Conservation (phyloP, 1,140 invertebrate species). For the Cataglyphis hispanica region DNA sequence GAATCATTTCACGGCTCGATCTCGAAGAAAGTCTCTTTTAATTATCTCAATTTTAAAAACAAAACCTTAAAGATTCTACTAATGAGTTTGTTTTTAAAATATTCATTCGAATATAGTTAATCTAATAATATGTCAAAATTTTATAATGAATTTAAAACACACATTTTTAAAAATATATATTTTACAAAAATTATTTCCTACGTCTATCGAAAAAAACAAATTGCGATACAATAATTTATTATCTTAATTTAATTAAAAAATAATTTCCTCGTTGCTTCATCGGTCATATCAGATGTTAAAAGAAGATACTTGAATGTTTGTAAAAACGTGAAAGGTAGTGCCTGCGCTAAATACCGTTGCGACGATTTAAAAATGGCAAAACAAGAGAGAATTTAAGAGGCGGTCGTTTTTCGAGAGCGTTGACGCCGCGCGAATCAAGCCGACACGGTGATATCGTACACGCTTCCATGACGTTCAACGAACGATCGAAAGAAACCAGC, state of each 20-base stretch:
- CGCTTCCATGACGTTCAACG: constrained; percentile 60
- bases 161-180: not conserved
- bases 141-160: not conserved
- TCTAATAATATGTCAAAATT: not conserved
- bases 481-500: constrained; percentile 33
- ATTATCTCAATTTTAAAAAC: not conserved
- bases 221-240: not conserved
- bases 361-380: constrained; percentile 35
- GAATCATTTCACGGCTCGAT: constrained; percentile 12
- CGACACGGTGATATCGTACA: constrained; percentile 35
- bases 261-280: not conserved
- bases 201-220: not conserved
- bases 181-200: not conserved
- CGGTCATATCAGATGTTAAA: not conserved
- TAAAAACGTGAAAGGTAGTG: not conserved
- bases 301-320: not conserved
- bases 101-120: too few species aligned
- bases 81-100: too few species aligned
- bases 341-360: constrained; percentile 7
- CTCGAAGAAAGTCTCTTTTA: not conserved
- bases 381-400: constrained; percentile 33
- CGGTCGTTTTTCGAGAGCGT: constrained; percentile 36
- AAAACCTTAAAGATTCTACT: not conserved
- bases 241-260: not conserved
- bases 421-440: not conserved